phyloP scores from a whole-genome alignment of 2,113 vertebrate genomes.

The Shinisaurus crocodilurus region DNA sequence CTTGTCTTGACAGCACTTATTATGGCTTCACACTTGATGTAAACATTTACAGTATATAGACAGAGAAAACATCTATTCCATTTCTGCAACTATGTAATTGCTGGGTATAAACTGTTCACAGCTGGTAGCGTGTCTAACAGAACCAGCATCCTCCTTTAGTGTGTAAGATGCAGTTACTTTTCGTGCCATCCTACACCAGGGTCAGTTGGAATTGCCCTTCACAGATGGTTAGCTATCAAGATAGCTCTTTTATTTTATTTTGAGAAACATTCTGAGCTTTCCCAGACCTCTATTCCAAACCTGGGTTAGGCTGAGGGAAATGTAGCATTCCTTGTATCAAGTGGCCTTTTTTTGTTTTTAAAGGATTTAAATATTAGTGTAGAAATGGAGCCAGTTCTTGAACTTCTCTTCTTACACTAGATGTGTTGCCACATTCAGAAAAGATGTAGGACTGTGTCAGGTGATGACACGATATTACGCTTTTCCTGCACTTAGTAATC shows the following conservation, averaged over 20 bases:
- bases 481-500: neutral
- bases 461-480: neutral
- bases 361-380: neutral
- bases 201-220: constrained; percentile 57
- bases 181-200: constrained; percentile 51
- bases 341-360: neutral
- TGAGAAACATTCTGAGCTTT: constrained; percentile 47
- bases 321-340: constrained; percentile 36
- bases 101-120: constrained; percentile 43
- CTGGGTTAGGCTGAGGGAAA: neutral
- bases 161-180: constrained; percentile 56
- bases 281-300: constrained; percentile 32
- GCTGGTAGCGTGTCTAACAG: constrained; percentile 28
- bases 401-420: neutral
- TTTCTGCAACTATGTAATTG: constrained; percentile 33
- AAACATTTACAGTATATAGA: constrained; percentile 40
- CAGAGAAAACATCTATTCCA: constrained; percentile 42
- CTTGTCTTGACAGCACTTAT: constrained; percentile 27
- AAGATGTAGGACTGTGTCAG: neutral
- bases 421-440: constrained; percentile 41
- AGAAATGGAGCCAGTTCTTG: neutral
- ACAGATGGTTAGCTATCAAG: constrained; percentile 56
- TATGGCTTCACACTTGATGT: constrained; percentile 8
- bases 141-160: constrained; percentile 27
- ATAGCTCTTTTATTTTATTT: constrained; percentile 44